A percentile compares a stretch with the other conserved stretches of the same genome.
Evolutionary conservation across 1,140 invertebrate species (phyloP).

Genomic region (Dendroctonus ponderosae): DNA sequence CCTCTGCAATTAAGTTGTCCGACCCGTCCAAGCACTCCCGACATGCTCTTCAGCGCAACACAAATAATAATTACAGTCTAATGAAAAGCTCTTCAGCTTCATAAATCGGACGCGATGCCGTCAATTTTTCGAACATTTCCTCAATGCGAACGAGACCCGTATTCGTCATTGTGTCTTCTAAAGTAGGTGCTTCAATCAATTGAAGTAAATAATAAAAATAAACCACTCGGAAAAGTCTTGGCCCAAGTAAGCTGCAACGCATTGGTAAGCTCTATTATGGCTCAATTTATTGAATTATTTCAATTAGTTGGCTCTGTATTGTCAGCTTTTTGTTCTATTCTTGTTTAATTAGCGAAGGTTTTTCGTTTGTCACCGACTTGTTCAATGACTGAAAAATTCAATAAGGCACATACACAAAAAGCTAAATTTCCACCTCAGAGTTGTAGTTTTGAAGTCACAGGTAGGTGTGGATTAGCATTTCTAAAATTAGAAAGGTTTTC

Average conservation of each 20-base stretch:
- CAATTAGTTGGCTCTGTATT: slow-evolving; percentile 26
- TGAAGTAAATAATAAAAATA: slow-evolving; percentile 24
- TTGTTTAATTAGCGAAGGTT: slow-evolving; percentile 13
- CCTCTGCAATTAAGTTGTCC: too few species aligned
- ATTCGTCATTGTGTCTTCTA: slow-evolving; percentile 18
- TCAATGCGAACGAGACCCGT: slow-evolving; percentile 11
- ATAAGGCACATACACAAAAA: too few species aligned
- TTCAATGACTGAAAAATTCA: too few species aligned
- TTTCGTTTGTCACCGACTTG: not conserved
- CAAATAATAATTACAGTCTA: not conserved
- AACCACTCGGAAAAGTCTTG: slow-evolving; percentile 15
- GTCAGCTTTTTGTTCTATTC: slow-evolving; percentile 27
- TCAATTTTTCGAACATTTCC: not conserved
- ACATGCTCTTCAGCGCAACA: too few species aligned
- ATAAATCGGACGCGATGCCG: slow-evolving; percentile 13
- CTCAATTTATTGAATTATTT: slow-evolving; percentile 32
- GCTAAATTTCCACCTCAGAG: too few species aligned
- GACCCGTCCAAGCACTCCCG: too few species aligned
- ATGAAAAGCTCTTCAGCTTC: slow-evolving; percentile 6
- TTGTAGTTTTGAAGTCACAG: not conserved
- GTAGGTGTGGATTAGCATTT: too few species aligned
- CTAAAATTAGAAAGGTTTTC: not conserved
- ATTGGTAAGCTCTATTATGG: slow-evolving; percentile 26
- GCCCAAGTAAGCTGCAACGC: slow-evolving; percentile 15
- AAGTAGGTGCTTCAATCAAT: slow-evolving; percentile 32